Evolutionary conservation across 2,888 invertebrate species (phyloP), one percentile per base, ranked within the genome.

Genomic region (Trisateles emortualis): DNA sequence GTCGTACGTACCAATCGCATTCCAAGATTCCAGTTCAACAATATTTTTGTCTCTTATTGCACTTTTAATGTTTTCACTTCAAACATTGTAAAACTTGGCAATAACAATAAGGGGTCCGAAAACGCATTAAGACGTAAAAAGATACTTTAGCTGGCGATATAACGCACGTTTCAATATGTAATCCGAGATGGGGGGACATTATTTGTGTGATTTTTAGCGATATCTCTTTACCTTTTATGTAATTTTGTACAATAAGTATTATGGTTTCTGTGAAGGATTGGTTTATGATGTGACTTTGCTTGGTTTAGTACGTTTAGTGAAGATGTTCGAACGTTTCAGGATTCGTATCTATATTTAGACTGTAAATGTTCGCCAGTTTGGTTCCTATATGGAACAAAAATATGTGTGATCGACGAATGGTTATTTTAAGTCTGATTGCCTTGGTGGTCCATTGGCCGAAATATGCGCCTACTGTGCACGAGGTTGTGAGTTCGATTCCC

Each of bases 111-210:
- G 64, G n/a, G 63, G 57, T 70, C 72, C 35, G n/a, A 67, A 49
- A 62, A 64, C 46, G 70, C 63, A 68, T 77, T 58, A 72, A 76
- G 73, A 74, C 59, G 64, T 72, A 74, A 76, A 74, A 60, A 64
- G 57, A 75, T 67, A 69, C 67, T 68, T 72, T 59, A 55, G 52
- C 33, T 29, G 39, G 50, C 57, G 62, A 59, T 64, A 68, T 62
- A 65, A 59, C 42, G 45, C n/a, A n/a, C 53, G 59, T 71, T 56
- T 67, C 64, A 59, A 68, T 73, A 52, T 63, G 78, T 75, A 74
- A 77, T 71, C 52, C 46, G 78, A 77, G 58, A 46, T 24, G 68
- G 65, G 60, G 67, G 54, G 50, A 22, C 44, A 60, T 51, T 54
- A 56, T 42, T 26, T 26, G 60, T 59, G 56, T 39, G 41, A 72